Base-by-base conservation (phyloP, 2,113 vertebrate genomes). In the Ammodytes dubius region DNA sequence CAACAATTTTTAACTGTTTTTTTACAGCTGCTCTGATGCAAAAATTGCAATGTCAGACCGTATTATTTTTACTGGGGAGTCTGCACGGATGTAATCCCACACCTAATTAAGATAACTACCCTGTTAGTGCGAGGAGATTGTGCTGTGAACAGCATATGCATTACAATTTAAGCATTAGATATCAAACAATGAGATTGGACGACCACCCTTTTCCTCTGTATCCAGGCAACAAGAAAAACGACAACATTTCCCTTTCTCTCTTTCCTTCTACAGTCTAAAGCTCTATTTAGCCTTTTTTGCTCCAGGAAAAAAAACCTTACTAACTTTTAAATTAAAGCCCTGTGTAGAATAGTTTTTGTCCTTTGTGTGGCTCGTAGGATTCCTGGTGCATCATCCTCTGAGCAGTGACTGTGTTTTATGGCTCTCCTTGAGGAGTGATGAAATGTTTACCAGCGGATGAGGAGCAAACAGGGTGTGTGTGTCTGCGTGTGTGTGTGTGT, bases 211-310 rank as follows among this genome's bases (percentile, higher is more conserved):
- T 50, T 70, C 37, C 52, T 27, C 43, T 77, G 91, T 93, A 90
- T 92, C 94, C 73, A 94, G 86, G 95, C 94, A 95, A 94, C 93
- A 83, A 87, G 88, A 86, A 84, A 27, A 86, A 88, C 57, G 88
- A 89, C 74, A 60, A 64, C 50, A 72, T 83, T 72, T 57, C 47
- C 27, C 47, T 79, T 42, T 58, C 83, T 79, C 60, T n/a, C 58
- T 47, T 68, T 77, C 19, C 46, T 67, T 40, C 71, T 84, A 61
- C 67, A n/a, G 15, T 58, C 19, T 86, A 82, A 58, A 65, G 74
- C 71, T 73, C 61, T 78, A 61, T 52, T 75, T 74, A 27, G 27
- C 27, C 66, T 68, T 11, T 59, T 79, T 64, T 6, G 6, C 81
- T 82, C 75, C 47, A 65, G 76, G 76, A 69, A 86, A 78, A 86